Evolutionary conservation across 2,113 vertebrate species (phyloP).

Genomic region (Hylia prasina): DNA sequence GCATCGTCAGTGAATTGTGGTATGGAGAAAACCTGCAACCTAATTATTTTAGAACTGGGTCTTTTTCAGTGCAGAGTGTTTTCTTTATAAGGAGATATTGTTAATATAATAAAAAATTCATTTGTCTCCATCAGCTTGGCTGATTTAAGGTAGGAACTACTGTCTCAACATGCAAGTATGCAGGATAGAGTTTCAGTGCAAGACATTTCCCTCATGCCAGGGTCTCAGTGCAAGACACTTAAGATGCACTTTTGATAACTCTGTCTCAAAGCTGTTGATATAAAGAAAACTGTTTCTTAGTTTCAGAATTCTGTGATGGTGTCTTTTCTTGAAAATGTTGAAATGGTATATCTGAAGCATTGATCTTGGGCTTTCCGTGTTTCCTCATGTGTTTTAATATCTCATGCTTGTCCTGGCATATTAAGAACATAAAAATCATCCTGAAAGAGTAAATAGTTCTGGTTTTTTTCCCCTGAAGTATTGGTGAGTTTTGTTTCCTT

Average conservation of each 20-base stretch:
- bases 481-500: not conserved
- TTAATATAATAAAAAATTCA: not conserved
- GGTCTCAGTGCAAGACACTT: not conserved
- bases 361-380: not conserved
- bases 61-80: not conserved
- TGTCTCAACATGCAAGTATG: not conserved
- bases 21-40: not conserved
- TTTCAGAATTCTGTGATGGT: not conserved
- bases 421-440: not conserved
- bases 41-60: not conserved
- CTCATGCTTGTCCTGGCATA: not conserved
- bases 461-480: not conserved
- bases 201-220: not conserved
- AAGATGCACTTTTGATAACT: not conserved
- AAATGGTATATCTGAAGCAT: not conserved
- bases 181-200: not conserved
- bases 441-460: not conserved
- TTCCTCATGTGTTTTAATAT: not conserved
- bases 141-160: not conserved
- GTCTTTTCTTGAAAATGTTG: not conserved
- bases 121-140: not conserved
- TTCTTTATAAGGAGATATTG: not conserved
- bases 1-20: not conserved
- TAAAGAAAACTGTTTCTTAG: not conserved
- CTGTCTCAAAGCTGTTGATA: not conserved